These are phyloP conservation scores for Scaptomyza reducta DNA, from an alignment of 2,888 invertebrate species.

Conservation along the genomic window DNA sequence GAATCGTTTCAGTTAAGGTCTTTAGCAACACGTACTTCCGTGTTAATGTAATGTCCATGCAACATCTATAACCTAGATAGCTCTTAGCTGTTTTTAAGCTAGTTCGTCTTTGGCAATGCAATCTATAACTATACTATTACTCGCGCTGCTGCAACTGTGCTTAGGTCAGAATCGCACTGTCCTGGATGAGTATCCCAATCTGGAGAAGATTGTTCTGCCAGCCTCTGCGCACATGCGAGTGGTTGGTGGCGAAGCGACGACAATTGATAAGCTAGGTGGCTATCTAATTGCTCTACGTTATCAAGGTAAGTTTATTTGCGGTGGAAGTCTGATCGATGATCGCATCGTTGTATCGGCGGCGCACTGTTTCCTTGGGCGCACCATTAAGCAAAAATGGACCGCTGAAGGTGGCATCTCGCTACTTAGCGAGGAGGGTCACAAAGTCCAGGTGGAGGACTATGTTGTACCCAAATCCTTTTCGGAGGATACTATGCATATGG, in stretches of 20 bases:
- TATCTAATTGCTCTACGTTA: slow-evolving; percentile 57
- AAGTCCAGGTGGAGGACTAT: slow-evolving; percentile 12
- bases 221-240: slow-evolving; percentile 33
- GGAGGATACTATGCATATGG: slow-evolving; percentile 49
- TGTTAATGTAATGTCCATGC: slow-evolving; percentile 9
- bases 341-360: slow-evolving; percentile 60
- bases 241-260: slow-evolving; percentile 54
- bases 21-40: slow-evolving; percentile 2
- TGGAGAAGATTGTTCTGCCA: slow-evolving; percentile 22
- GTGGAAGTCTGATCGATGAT: slow-evolving; percentile 46
- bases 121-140: background rate
- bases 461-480: slow-evolving; percentile 31
- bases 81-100: background rate
- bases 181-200: background rate
- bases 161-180: background rate
- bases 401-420: slow-evolving; percentile 47
- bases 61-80: background rate
- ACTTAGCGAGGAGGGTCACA: slow-evolving; percentile 20
- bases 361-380: slow-evolving; percentile 51
- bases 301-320: slow-evolving; percentile 41
- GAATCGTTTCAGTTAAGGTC: slow-evolving; percentile 20
- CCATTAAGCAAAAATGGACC: background rate
- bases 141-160: slow-evolving; percentile 5
- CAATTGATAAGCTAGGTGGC: slow-evolving; percentile 56
- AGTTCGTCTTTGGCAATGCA: slow-evolving; percentile 18